phyloP scores from a whole-genome alignment of 2,113 vertebrate species.

The Tamias sibiricus region DNA sequence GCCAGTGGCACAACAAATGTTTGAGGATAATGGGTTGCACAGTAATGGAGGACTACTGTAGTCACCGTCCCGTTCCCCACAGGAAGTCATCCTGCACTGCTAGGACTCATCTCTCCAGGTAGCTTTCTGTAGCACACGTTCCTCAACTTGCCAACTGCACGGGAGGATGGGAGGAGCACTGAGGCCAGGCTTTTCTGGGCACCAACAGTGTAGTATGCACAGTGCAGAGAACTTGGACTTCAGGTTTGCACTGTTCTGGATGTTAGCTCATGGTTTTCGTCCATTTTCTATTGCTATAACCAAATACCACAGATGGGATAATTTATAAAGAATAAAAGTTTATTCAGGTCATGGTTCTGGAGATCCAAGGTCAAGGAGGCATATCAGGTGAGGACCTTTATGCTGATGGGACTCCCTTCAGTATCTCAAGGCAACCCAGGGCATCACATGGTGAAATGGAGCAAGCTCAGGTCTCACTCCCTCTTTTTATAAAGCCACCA shows the following conservation, averaged over 20 bases:
- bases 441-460: not conserved
- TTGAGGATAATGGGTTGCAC: not conserved
- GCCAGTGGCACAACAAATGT: not conserved
- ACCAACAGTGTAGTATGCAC: not conserved
- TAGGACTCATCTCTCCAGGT: not conserved
- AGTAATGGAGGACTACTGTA: not conserved
- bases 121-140: not conserved
- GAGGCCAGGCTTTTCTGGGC: not conserved
- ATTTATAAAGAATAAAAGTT: not conserved
- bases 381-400: not conserved
- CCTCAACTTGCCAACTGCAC: not conserved
- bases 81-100: no score
- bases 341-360: not conserved
- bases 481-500: not conserved
- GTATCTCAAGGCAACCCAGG: not conserved
- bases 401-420: not conserved
- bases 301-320: not conserved
- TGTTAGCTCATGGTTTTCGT: not conserved
- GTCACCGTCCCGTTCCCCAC: not conserved
- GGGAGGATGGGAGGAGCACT: not conserved
- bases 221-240: not conserved
- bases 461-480: not conserved
- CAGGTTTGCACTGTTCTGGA: not conserved
- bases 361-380: not conserved
- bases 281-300: not conserved